These are phyloP conservation scores for Strigops habroptila DNA, from an alignment of 2,113 vertebrate species.

Conservation along the genomic window DNA sequence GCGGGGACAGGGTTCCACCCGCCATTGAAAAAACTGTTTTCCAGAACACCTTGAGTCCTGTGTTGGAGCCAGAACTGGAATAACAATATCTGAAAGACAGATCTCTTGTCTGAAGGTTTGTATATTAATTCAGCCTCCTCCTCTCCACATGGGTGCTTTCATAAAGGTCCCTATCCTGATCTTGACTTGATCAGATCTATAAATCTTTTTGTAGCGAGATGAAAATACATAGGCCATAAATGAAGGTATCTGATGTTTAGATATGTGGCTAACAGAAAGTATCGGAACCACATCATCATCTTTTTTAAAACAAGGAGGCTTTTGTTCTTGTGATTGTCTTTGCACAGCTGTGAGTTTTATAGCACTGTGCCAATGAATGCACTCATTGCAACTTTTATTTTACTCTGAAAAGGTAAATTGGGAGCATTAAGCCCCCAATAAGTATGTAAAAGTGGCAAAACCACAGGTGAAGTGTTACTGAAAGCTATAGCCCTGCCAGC, in stretches of 20 bases:
- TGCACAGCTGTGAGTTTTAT: constrained; percentile 63
- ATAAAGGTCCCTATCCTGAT: neutral
- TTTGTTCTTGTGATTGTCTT: constrained; percentile 62
- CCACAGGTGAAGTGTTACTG: constrained; percentile 26
- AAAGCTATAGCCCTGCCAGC: constrained; percentile 14
- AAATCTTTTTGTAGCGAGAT: constrained; percentile 4
- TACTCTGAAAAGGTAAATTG: constrained; percentile 59
- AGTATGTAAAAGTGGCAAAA: constrained; percentile 50
- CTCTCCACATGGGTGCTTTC: neutral
- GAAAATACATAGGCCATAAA: neutral
- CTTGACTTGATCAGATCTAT: neutral
- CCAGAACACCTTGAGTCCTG: neutral
- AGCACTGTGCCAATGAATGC: constrained; percentile 21
- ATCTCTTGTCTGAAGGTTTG: neutral
- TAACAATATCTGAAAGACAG: constrained; percentile 7
- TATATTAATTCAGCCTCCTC: neutral
- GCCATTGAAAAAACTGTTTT: neutral
- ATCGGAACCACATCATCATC: constrained; percentile 53
- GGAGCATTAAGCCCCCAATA: constrained; percentile 18
- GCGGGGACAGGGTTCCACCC: neutral
- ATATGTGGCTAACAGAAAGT: constrained; percentile 30
- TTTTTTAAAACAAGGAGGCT: constrained; percentile 27
- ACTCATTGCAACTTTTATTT: constrained; percentile 35
- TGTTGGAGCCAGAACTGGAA: constrained; percentile 8
- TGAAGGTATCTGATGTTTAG: constrained; percentile 9